Conservation (phyloP, 1,140 invertebrate species). For the Coenobita brevimanus region DNA sequence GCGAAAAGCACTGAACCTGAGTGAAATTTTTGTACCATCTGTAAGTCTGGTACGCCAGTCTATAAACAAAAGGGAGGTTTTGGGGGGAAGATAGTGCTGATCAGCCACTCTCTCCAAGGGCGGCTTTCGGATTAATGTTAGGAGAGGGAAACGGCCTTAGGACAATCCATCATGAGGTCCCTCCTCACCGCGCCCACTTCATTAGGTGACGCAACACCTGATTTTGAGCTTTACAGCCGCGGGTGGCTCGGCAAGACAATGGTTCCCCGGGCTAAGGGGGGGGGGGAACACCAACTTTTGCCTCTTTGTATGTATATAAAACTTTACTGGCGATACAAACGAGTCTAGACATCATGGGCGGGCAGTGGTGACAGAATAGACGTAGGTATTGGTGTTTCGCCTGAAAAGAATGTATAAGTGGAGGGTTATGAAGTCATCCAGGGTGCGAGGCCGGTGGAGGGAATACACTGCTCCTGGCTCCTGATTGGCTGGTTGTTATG, state of each 20-base stretch:
- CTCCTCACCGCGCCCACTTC: constrained; percentile 12
- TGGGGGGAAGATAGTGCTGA: constrained; percentile 29
- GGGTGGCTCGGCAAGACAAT: constrained; percentile 8
- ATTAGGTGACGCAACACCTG: constrained; percentile 20
- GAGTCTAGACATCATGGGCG: no score
- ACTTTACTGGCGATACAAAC: background rate
- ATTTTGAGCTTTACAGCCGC: constrained; percentile 15
- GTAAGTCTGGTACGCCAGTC: constrained; percentile 32
- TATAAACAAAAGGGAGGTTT: constrained; percentile 51
- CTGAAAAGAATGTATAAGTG: no score
- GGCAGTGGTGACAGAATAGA: no score
- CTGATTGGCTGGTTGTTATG: no score
- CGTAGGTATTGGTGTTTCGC: no score
- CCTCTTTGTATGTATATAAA: no score
- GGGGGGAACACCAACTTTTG: no score
- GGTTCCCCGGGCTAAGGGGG: background rate
- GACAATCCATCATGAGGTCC: background rate
- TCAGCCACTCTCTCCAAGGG: constrained; percentile 24
- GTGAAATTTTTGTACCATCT: constrained; percentile 44
- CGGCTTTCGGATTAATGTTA: constrained; percentile 13
- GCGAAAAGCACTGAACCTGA: constrained; percentile 46
- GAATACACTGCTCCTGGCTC: no score
- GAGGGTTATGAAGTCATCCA: no score
- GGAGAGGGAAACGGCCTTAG: constrained; percentile 12
- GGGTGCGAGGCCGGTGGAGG: no score